A percentile compares a stretch with the other conserved stretches of the same genome.
Conservation (phyloP, 2,113 vertebrate species). For the Hyaena hyaena region DNA sequence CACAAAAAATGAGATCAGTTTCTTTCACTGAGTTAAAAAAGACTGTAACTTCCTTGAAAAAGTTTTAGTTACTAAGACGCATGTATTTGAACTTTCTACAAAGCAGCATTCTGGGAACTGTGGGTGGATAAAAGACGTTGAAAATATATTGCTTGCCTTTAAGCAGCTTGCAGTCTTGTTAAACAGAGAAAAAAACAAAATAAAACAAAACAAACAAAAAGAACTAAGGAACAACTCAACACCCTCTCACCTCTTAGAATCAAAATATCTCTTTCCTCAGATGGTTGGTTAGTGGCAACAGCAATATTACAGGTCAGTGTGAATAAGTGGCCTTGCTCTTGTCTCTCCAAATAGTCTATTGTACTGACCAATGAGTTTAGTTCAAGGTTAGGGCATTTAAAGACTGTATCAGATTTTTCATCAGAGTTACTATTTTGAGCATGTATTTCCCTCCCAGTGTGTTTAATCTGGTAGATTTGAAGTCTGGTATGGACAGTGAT, state of each 20-base stretch:
- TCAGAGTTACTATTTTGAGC: background rate
- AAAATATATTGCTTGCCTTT: background rate
- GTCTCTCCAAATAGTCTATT: background rate
- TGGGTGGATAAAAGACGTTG: background rate
- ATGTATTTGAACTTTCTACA: background rate
- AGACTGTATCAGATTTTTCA: background rate
- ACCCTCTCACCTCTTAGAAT: background rate
- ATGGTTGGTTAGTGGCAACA: background rate
- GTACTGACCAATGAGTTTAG: background rate
- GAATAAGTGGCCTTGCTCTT: background rate
- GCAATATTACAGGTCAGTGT: rapidly evolving
- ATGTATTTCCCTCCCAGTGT: background rate
- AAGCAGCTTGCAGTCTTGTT: background rate
- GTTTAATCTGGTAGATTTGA: background rate
- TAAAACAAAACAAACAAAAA: too few species aligned
- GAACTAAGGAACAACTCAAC: background rate
- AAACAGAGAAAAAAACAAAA: background rate
- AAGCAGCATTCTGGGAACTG: background rate
- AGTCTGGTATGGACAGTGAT: rapidly evolving
- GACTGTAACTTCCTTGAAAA: background rate
- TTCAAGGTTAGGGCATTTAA: background rate
- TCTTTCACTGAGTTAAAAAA: background rate
- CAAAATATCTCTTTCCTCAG: background rate
- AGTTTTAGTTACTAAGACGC: background rate
- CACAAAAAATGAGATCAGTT: background rate